phyloP scores from a whole-genome alignment of 2,888 invertebrate genomes.

The Meandrusa payeni region DNA sequence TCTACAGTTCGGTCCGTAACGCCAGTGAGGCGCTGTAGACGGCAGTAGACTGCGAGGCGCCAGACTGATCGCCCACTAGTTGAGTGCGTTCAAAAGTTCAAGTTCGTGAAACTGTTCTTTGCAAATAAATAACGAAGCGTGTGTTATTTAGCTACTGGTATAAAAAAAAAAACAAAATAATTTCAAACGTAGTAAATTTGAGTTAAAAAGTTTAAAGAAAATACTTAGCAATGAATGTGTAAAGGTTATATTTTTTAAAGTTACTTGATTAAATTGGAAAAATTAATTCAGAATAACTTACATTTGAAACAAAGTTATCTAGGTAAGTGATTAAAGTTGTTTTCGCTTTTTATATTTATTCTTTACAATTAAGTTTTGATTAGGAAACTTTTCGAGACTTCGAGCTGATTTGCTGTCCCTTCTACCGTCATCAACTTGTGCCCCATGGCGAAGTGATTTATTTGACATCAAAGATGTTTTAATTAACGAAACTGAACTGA shows the following conservation, averaged over 20 bases:
- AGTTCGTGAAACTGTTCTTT: constrained; percentile 13
- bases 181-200: no score
- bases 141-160: no score
- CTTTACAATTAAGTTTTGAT: constrained; percentile 17
- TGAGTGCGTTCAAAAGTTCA: constrained; percentile 21
- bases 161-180: no score
- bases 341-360: neutral
- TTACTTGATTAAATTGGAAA: no score
- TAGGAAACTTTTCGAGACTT: constrained; percentile 12
- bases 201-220: no score
- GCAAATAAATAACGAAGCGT: constrained; percentile 14
- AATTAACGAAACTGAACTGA: neutral
- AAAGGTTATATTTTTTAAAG: no score
- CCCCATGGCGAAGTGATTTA: constrained; percentile 12
- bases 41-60: constrained; percentile 24
- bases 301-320: no score
- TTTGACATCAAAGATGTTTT: neutral
- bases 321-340: neutral
- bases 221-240: no score
- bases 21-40: constrained; percentile 1
- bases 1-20: neutral
- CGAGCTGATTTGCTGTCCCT: neutral
- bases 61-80: constrained; percentile 22
- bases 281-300: no score
- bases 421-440: constrained; percentile 5